Percentiles rank a stretch among this genome's conserved stretches.
These are phyloP conservation scores for Rhabdophis nuchalis DNA, from an alignment of 2,797 vertebrate species.

Conservation along the genomic window DNA sequence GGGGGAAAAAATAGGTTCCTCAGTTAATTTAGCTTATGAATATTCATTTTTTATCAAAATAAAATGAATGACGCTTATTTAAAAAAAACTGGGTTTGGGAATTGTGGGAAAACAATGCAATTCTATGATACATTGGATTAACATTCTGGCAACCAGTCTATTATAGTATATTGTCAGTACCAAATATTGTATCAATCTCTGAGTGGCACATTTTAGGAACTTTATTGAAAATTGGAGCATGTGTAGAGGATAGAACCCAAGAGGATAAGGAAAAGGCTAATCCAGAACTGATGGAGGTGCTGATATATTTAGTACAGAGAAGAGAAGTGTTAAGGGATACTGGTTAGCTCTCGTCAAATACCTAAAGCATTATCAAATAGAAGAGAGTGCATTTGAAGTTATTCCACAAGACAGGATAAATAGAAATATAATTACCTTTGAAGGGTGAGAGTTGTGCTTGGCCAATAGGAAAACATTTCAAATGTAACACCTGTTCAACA, in stretches of 20 bases:
- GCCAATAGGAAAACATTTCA: not conserved
- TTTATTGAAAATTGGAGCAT: not conserved
- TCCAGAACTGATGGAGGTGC: not conserved
- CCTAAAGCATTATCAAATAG: not conserved
- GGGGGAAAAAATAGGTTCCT: not conserved
- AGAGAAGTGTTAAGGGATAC: not conserved
- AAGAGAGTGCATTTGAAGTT: not conserved
- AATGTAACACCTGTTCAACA: not conserved
- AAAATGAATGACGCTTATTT: not conserved
- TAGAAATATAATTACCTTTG: not conserved
- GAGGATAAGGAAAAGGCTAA: not conserved
- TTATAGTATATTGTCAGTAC: too few relatives aligned
- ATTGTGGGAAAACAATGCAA: not conserved
- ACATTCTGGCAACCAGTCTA: not conserved
- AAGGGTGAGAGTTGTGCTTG: not conserved
- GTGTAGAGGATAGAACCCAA: not conserved
- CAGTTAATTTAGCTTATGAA: not conserved
- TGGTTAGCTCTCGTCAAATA: not conserved
- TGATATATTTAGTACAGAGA: not conserved
- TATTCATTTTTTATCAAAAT: not conserved
- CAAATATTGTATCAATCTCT: not conserved
- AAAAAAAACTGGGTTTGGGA: not conserved
- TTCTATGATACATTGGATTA: not conserved
- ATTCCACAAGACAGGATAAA: not conserved
- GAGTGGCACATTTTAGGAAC: not conserved